Evolutionary conservation across 2,888 invertebrate genomes (phyloP).

Genomic region (Drosophila borborema): DNA sequence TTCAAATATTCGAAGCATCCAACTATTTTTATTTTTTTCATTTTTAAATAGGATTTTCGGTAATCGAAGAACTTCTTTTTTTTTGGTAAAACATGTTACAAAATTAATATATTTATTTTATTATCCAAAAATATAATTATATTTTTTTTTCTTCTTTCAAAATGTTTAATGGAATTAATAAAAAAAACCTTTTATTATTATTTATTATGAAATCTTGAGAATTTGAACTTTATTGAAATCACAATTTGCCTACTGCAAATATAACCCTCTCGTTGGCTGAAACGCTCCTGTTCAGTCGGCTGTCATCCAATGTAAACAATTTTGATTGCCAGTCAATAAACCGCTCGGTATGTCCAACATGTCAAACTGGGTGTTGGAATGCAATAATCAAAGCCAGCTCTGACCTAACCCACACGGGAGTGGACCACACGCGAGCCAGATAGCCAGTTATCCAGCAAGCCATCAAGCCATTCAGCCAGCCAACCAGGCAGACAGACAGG

Average conservation of each 20-base stretch:
- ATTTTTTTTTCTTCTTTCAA: too few species aligned
- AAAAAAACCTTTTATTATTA: too few species aligned
- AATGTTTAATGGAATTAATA: too few species aligned
- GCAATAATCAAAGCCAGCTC: slow-evolving; percentile 27
- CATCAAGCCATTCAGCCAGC: neutral
- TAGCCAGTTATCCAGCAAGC: too few species aligned
- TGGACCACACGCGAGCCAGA: slow-evolving; percentile 32
- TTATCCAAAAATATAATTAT: too few species aligned
- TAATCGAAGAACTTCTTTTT: too few species aligned
- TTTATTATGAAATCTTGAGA: neutral
- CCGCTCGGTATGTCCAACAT: slow-evolving; percentile 17
- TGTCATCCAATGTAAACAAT: slow-evolving; percentile 35
- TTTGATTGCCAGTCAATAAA: slow-evolving; percentile 46
- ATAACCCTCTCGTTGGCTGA: neutral
- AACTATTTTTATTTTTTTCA: neutral
- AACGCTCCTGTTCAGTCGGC: slow-evolving; percentile 30
- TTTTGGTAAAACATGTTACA: too few species aligned
- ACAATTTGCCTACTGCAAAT: too few species aligned
- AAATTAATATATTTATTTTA: too few species aligned
- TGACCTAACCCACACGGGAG: neutral
- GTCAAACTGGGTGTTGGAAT: slow-evolving; percentile 24
- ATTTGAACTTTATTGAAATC: neutral
- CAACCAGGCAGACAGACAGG: neutral
- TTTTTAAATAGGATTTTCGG: too few species aligned
- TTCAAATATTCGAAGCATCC: too few species aligned